These are phyloP conservation scores for Colossoma macropomum DNA, from an alignment of 2,113 vertebrate species.

Conservation along the genomic window DNA sequence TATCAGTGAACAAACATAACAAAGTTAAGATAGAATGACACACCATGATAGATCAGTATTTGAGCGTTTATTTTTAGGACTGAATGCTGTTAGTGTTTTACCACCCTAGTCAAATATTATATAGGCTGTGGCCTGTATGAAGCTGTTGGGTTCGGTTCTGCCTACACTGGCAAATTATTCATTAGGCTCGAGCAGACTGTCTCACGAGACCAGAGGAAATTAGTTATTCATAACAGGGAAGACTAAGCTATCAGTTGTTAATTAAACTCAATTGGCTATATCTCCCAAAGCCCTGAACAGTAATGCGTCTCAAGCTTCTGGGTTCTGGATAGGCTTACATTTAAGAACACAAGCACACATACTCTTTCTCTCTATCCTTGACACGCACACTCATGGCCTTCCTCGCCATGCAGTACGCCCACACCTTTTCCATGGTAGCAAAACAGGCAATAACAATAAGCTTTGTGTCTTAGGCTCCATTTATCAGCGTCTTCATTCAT, in stretches of 20 bases:
- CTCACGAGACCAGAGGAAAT: slow-evolving; percentile 6
- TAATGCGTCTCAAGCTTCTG: slow-evolving; percentile 31
- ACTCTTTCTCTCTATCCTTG: slow-evolving; percentile 12
- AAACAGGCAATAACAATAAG: slow-evolving; percentile 28
- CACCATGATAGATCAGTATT: neutral
- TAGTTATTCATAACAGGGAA: slow-evolving; percentile 45
- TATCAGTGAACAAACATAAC: no score
- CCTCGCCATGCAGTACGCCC: neutral
- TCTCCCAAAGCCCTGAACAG: slow-evolving; percentile 32
- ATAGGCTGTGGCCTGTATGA: neutral
- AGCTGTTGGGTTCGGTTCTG: neutral
- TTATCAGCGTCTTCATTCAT: neutral
- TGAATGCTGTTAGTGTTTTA: no score
- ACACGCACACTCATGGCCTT: neutral
- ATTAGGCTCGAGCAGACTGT: neutral
- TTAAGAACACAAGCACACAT: neutral
- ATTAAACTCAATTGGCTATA: slow-evolving; percentile 39
- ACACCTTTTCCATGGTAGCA: slow-evolving; percentile 39
- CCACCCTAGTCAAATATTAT: neutral
- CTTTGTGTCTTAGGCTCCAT: neutral
- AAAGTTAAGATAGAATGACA: neutral
- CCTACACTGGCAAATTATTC: neutral
- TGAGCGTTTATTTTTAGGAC: neutral
- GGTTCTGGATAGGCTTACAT: neutral
- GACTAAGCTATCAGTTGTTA: slow-evolving; percentile 42